Evolutionary conservation across 2,888 invertebrate species (phyloP).

Genomic region (Synanthedon vespiformis): DNA sequence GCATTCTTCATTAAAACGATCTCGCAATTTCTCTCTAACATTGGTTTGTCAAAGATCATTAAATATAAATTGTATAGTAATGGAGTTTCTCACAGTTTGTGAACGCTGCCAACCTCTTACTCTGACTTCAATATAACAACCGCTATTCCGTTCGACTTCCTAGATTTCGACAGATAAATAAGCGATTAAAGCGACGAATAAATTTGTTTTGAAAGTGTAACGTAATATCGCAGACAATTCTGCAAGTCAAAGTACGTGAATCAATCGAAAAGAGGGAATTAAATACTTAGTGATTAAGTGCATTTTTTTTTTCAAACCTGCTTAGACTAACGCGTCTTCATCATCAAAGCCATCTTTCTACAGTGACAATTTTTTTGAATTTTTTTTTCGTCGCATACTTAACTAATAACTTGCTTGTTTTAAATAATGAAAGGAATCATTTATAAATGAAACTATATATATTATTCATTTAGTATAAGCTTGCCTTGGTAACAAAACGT

Average conservation of each 20-base stretch:
- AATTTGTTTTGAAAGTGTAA: slow-evolving; percentile 1
- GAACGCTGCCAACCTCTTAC: slow-evolving; percentile 2
- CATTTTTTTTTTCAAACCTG: no score
- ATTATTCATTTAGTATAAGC: no score
- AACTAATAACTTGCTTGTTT: no score
- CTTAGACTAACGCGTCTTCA: no score
- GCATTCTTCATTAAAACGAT: slow-evolving; percentile 6
- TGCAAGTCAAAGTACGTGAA: neutral
- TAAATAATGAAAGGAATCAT: no score
- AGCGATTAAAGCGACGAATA: slow-evolving; percentile 1
- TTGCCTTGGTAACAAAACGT: no score
- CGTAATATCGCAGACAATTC: neutral
- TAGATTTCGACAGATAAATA: slow-evolving; percentile 1
- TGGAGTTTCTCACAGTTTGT: slow-evolving; percentile 14
- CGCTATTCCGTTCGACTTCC: slow-evolving; percentile 3
- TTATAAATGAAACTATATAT: no score
- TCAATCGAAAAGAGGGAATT: neutral
- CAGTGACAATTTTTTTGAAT: no score
- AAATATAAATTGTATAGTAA: slow-evolving; percentile 20
- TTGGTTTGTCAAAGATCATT: slow-evolving; percentile 24
- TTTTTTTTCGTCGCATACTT: no score
- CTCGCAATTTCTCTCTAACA: slow-evolving; percentile 8
- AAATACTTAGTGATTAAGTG: neutral
- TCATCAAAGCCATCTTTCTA: no score
- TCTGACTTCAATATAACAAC: slow-evolving; percentile 4